Evolutionary conservation across 2,797 vertebrate species (phyloP), one percentile per base, ranked within the genome.

Genomic region (Ctenochaetus hawaiiensis): DNA sequence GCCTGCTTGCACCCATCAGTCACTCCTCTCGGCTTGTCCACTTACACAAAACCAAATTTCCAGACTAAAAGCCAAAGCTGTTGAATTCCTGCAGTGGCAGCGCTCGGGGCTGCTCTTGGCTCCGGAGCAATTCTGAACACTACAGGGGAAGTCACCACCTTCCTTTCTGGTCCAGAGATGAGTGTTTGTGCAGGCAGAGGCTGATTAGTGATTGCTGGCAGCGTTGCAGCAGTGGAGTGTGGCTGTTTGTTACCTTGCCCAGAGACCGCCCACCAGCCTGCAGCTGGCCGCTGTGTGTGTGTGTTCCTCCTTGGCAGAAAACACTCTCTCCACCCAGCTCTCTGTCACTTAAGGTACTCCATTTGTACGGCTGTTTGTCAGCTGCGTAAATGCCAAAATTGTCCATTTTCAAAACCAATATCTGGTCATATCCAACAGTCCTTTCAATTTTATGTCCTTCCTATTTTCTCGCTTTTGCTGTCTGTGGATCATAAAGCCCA

Each of bases 191-290:
- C 81, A 64, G 75, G 44, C 63, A 75, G 69, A 60, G 64, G 72
- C 73, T 72, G 80, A 80, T 84, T 77, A 77, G 68, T 64, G 69
- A 69, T 62, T 74, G 70, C 75, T 78, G 77, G 73, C 81, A 67
- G 60, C 2, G 18, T 69, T 61, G 69, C 76, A 63, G 75, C 49
- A 23, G 23, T 41, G 39, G 53, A 72, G 63, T 22, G 48, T 52
- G 76, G 62, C 49, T 76, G 74, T 70, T 80, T 82, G 61, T 75
- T 67, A 77, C 64, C 58, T 60, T 66, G 80, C 62, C 76, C 64
- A 69, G 60, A 79, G 72, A 77, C 63, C 23, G 11, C 69, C 77
- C 62, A 66, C 78, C 73, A 70, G 76, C 68, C 22, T 20, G 49
- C 65, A 62, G 41, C 57, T 65, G 62, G 53, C 43, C 22, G 4